phyloP scores from a whole-genome alignment of 2,888 invertebrate species.

The Lacanobia oleracea region DNA sequence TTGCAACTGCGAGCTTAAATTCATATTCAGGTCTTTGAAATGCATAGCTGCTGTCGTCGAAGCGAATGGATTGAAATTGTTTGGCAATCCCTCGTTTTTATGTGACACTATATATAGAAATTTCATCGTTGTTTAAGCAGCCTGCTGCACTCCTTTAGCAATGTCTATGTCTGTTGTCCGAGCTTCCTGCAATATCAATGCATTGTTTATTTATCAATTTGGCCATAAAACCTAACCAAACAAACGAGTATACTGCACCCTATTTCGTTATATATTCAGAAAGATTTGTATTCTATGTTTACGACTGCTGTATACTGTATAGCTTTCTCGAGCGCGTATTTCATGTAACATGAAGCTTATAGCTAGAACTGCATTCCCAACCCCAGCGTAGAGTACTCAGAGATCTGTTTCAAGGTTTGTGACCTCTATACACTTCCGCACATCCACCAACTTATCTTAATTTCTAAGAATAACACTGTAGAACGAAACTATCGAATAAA shows the following conservation, averaged over 20 bases:
- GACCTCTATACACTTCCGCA: neutral
- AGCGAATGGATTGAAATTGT: conserved; percentile 41
- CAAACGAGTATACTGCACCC: neutral
- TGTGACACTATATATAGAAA: neutral
- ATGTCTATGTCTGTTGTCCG: conserved; percentile 1
- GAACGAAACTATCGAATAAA: conserved; percentile 44
- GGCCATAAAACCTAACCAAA: conserved; percentile 20
- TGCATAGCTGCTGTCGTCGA: conserved; percentile 31
- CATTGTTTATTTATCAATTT: neutral
- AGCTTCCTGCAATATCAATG: neutral
- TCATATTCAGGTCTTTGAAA: conserved; percentile 52
- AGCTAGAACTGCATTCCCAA: neutral
- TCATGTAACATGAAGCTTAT: conserved; percentile 35
- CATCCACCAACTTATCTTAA: neutral
- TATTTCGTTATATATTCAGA: conserved; percentile 16
- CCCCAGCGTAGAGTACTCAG: neutral
- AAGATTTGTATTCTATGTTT: conserved; percentile 38
- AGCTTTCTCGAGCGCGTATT: conserved; percentile 25
- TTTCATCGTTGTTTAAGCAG: neutral
- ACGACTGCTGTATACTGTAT: conserved; percentile 14
- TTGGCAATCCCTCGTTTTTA: conserved; percentile 25
- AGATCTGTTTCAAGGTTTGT: conserved; percentile 7
- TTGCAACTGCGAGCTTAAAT: conserved; percentile 45
- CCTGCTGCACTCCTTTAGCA: neutral
- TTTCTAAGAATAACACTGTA: conserved; percentile 12